Percentiles rank a stretch among this genome's conserved stretches.
Evolutionary conservation across 1,140 invertebrate species (phyloP).

Genomic region (Nylanderia fulva): DNA sequence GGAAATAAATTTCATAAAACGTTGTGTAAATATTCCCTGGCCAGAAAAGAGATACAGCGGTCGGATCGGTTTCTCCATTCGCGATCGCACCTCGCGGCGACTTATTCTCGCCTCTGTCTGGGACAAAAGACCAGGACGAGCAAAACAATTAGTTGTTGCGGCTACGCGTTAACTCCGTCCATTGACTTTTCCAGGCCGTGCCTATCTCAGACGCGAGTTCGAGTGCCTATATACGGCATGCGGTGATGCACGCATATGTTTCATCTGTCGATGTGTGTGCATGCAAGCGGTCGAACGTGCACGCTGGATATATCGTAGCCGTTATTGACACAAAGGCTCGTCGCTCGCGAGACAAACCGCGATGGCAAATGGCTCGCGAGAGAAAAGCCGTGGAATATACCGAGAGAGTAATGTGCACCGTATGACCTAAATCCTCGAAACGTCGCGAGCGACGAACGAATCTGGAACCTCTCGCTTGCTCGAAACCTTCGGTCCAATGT

Average conservation of each 20-base stretch:
- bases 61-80: slow-evolving; percentile 3
- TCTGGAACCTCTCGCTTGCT: slow-evolving; percentile 46
- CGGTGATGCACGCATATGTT: not conserved
- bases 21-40: not conserved
- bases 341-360: slow-evolving; percentile 15
- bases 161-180: slow-evolving; percentile 60
- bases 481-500: slow-evolving; percentile 66
- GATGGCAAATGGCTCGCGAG: slow-evolving; percentile 37
- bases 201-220: too few relatives aligned
- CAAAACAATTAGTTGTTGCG: slow-evolving; percentile 64
- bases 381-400: slow-evolving; percentile 70
- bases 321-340: slow-evolving; percentile 60
- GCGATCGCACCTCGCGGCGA: slow-evolving; percentile 16
- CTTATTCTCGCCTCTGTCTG: slow-evolving; percentile 8
- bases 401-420: slow-evolving; percentile 67
- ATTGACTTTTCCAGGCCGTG: slow-evolving; percentile 54
- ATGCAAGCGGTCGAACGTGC: not conserved
- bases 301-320: slow-evolving; percentile 16
- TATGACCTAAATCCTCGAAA: slow-evolving; percentile 71
- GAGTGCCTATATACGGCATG: not conserved
- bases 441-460: slow-evolving; percentile 54
- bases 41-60: not conserved
- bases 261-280: not conserved
- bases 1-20: too few relatives aligned
- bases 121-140: slow-evolving; percentile 21